Base-by-base conservation (phyloP, 2,888 invertebrate genomes). In the Macropis europaea region DNA sequence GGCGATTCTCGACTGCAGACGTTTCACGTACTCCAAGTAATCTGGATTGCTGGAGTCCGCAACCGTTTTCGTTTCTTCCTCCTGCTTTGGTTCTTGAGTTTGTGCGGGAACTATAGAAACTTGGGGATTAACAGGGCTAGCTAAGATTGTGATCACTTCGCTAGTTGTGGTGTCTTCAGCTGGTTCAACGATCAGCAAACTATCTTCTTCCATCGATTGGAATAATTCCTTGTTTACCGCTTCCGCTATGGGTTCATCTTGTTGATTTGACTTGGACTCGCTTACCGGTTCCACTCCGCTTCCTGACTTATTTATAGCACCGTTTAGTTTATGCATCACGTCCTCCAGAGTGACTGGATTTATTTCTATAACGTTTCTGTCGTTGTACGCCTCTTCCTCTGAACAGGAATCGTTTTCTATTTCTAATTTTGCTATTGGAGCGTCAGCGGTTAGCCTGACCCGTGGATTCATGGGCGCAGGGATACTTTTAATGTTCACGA, bases 1-100 rank as follows among this genome's bases (percentile, higher is more conserved):
- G 1, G 94, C 92, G 57, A 93, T 93, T 86, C 94, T 92, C 17
- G 93, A 93, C 84, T 94, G 93, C 32, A 94, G 86, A 45, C 93
- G 91, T 63, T 93, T 92, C 26, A 94, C 93, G 81, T 94, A 94
- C 68, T 94, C 93, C 73, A 93, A 78, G 77, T 91, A 91, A 57
- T 91, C 91, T 0, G 90, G 89, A 67, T 89, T 90, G 48, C 85
- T 88, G 0, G 83, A 81, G 47, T 89, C 88, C 2, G 84, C 83
- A 2, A 66, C 47, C 4, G 72, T 67, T 54, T 80, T 82, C 13
- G 40, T 50, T 43, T 71, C 63, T 54, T 85, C 77, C 5, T 77
- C 73, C 9, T 47, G 60, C 11, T 13, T 72, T 11, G n/a, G 22
- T 3, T 60, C 47, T 32, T 26, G 30, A 9, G 11, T n/a, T 56